Evolutionary conservation across 1,140 invertebrate genomes (phyloP).

Genomic region (Eumaeus atala): DNA sequence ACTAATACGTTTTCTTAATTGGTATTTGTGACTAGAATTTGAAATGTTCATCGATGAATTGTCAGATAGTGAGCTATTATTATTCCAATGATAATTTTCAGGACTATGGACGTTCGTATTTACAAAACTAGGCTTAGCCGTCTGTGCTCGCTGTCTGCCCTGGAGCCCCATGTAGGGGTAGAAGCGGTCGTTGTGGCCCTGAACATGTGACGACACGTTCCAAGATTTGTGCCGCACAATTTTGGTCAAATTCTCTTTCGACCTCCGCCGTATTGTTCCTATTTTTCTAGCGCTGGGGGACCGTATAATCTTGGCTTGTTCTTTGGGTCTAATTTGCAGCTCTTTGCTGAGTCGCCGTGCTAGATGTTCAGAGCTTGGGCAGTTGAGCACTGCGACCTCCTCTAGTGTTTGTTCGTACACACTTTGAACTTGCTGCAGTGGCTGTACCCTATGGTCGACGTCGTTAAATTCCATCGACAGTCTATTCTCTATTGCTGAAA

Average conservation of each 20-base stretch:
- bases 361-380: conserved; percentile 79
- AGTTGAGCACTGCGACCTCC: conserved; percentile 77
- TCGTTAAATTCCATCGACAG: conserved; percentile 81
- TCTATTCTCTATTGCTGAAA: conserved; percentile 80
- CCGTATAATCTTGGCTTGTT: conserved; percentile 82
- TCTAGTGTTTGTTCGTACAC: conserved; percentile 83
- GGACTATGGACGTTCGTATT: conserved; percentile 26
- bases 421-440: conserved; percentile 76
- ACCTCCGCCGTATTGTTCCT: conserved; percentile 80
- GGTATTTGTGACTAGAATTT: conserved; percentile 51
- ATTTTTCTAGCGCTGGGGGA: conserved; percentile 88
- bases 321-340: conserved; percentile 80
- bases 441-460: conserved; percentile 63
- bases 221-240: conserved; percentile 66
- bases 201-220: conserved; percentile 55
- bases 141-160: conserved; percentile 41
- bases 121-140: conserved; percentile 36
- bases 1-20: conserved; percentile 50
- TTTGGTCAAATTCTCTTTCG: conserved; percentile 70
- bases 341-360: conserved; percentile 81
- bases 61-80: conserved; percentile 37
- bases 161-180: conserved; percentile 53
- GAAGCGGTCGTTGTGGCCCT: conserved; percentile 48
- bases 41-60: conserved; percentile 38
- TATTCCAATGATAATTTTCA: conserved; percentile 40